Base-by-base conservation (phyloP, 2,888 invertebrate species). In the Galerucella pusilla region DNA sequence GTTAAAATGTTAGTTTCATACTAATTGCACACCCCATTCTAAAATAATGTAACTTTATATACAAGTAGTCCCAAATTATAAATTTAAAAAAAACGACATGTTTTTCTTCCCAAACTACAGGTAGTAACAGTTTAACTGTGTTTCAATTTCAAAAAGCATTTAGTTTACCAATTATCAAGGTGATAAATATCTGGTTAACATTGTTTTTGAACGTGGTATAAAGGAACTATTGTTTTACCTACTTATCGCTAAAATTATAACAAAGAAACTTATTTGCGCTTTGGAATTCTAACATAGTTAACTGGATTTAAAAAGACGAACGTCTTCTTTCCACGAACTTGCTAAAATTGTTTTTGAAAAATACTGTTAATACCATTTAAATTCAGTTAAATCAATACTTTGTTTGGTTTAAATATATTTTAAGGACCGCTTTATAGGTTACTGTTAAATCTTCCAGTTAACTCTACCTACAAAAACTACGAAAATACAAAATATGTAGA, bases 161-260 rank as follows among this genome's bases (percentile, higher is more conserved):
- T 12, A n/a, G 12, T 68, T 54, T 35, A n/a, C 60, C 46, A 68
- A 60, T 60, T 68, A 68, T 60, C 6, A 68, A 68, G 68, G 68
- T 60, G 60, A 68, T 57, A 68, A 68, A 57, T 68, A 67, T 49
- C 49, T 52, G 3, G 59, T 42, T 42, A 20, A 59, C 20, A 16
- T 49, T 49, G 20, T 14, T 35, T 61, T 61, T 28, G 3, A 28
- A 28, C n/a, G n/a, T 65, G 42, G 16, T 20, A 68, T 57, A 68
- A 68, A 57, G 59, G 35, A 54, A 67, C 14, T 68, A 68, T 57
- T 68, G 14, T 66, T 63, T 52, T n/a, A 57, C 20, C 57, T 57
- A 57, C 57, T 57, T 57, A 57, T 57, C 57, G 57, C 16, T 20
- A 9, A 16, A 49, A 66, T 49, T 49, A 11, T 49, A 66, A 66